phyloP scores from a whole-genome alignment of 2,797 vertebrate species.

The Phoxinus dragarum region DNA sequence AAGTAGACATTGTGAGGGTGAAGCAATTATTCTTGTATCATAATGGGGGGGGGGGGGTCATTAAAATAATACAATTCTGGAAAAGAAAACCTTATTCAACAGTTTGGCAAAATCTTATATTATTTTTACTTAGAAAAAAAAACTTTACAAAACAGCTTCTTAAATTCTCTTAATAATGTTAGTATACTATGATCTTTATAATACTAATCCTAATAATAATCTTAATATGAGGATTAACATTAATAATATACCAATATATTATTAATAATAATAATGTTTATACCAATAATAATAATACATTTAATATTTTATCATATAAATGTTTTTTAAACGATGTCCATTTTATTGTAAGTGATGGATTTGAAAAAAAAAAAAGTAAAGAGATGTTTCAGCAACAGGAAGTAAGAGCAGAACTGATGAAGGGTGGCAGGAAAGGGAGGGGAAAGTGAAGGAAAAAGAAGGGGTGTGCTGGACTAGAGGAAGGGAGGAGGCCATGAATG shows the following conservation, averaged over 20 bases:
- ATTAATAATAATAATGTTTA: not conserved
- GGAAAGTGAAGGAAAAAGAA: conserved; percentile 20
- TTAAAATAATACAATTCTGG: not conserved
- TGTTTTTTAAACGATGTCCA: not conserved
- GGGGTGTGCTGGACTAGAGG: conserved; percentile 43
- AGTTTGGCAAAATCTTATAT: not conserved
- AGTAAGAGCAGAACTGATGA: conserved; percentile 32
- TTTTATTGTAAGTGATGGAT: not conserved
- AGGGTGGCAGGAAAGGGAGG: conserved; percentile 36
- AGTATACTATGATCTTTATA: not conserved
- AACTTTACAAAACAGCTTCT: not conserved
- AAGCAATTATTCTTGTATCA: not conserved
- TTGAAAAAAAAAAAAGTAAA: not conserved
- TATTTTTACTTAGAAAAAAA: not conserved
- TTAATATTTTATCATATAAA: not conserved
- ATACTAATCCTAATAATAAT: not conserved
- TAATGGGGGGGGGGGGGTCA: not conserved
- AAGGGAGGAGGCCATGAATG: conserved; percentile 49
- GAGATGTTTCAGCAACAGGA: conserved; percentile 50
- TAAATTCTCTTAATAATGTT: not conserved
- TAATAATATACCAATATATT: not conserved
- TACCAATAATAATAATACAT: not conserved
- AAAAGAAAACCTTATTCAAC: not conserved
- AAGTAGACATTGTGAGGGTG: not conserved
- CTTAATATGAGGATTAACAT: not conserved